Conservation (phyloP, 2,113 vertebrate genomes). For the Mormoops blainvillei region DNA sequence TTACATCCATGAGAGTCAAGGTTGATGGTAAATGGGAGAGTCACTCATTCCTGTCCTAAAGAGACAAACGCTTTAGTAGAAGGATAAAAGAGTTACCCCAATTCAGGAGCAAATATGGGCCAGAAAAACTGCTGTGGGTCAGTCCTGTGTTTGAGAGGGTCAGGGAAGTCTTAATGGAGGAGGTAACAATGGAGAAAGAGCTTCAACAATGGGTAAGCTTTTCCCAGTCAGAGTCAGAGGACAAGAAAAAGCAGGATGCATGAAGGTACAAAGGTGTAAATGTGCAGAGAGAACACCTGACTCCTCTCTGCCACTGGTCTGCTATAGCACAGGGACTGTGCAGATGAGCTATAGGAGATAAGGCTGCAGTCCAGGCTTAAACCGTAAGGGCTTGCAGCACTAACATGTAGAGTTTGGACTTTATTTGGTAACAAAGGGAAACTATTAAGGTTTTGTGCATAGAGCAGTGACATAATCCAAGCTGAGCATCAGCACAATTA, state of each 20-base stretch:
- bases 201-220: neutral
- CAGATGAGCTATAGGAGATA: neutral
- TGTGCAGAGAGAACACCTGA: neutral
- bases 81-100: neutral
- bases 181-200: neutral
- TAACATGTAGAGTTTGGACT: neutral
- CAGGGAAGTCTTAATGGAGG: neutral
- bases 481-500: neutral
- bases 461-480: no score
- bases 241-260: neutral
- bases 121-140: neutral
- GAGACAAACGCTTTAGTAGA: neutral
- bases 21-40: neutral
- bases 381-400: neutral
- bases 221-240: no score
- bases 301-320: no score
- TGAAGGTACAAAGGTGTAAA: fast-evolving
- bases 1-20: neutral
- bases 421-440: neutral
- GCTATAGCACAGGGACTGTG: neutral
- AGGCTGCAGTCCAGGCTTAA: neutral
- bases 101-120: neutral
- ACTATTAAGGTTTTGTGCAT: neutral
- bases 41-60: neutral
- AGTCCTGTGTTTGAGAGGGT: neutral